A percentile compares a stretch with the other conserved stretches of the same genome.
These are phyloP conservation scores for Acanthis flammea DNA, from an alignment of 2,797 vertebrate genomes.

Conservation along the genomic window DNA sequence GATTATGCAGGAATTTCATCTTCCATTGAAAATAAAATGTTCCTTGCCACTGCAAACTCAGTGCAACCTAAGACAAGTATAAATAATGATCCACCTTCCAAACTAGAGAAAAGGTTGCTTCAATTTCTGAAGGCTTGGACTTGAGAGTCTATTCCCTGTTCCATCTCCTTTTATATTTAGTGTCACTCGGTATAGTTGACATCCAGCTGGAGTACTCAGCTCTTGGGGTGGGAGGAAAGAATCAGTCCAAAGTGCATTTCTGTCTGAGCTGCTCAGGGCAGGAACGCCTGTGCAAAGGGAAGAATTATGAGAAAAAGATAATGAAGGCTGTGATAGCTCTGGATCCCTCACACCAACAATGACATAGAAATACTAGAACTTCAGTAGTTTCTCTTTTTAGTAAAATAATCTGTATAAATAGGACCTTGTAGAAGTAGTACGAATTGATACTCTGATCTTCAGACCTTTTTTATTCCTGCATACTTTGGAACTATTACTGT, in stretches of 20 bases:
- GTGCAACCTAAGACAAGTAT: background rate
- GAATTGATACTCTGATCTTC: background rate
- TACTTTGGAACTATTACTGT: background rate
- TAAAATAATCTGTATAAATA: background rate
- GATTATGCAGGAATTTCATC: background rate
- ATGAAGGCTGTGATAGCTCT: background rate
- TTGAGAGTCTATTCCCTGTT: background rate
- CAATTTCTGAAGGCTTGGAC: background rate
- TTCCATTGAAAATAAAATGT: background rate
- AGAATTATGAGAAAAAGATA: background rate
- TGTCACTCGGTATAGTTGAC: rapidly evolving
- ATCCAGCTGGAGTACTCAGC: background rate
- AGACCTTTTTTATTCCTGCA: background rate
- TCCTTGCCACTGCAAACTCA: background rate
- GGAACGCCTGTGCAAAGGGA: background rate
- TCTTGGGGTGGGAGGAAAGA: background rate
- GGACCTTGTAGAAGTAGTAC: background rate
- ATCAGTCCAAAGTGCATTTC: background rate
- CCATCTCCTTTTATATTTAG: background rate
- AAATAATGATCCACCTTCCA: background rate
- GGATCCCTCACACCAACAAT: background rate
- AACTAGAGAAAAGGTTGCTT: background rate
- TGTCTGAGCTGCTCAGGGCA: background rate
- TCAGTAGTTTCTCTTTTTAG: background rate
- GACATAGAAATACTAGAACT: background rate